phyloP scores from a whole-genome alignment of 2,797 vertebrate genomes.

The Morus bassanus region DNA sequence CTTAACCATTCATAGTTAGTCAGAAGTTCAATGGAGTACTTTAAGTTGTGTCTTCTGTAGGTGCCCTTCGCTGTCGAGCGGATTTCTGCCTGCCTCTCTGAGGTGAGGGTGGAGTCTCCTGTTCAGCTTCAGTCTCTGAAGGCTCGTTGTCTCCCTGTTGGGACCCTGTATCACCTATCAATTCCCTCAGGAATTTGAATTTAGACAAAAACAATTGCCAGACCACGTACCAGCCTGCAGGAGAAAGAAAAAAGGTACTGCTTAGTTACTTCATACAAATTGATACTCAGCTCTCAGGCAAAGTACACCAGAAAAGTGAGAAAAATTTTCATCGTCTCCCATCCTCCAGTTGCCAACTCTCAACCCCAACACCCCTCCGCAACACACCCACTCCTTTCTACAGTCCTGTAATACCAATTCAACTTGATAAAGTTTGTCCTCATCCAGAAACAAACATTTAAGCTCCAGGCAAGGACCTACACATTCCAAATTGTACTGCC shows the following conservation, averaged over 20 bases:
- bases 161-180: conserved; percentile 90
- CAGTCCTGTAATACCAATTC: background rate
- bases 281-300: background rate
- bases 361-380: background rate
- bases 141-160: conserved; percentile 87
- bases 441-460: background rate
- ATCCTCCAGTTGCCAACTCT: background rate
- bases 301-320: background rate
- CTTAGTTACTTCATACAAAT: background rate
- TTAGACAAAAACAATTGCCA: conserved; percentile 98
- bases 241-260: background rate
- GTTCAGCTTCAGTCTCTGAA: conserved; percentile 83
- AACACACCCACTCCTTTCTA: background rate
- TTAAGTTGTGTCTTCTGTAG: conserved; percentile 73
- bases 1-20: background rate
- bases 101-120: conserved; percentile 63
- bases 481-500: background rate
- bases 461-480: background rate
- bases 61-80: conserved; percentile 82
- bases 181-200: conserved; percentile 96
- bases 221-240: conserved; percentile 96
- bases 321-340: background rate
- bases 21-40: background rate
- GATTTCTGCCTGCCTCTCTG: conserved; percentile 80
- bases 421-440: background rate